Evolutionary conservation across 2,113 vertebrate genomes (phyloP), one percentile per base, ranked within the genome.

Genomic region (Caloenas nicobarica): DNA sequence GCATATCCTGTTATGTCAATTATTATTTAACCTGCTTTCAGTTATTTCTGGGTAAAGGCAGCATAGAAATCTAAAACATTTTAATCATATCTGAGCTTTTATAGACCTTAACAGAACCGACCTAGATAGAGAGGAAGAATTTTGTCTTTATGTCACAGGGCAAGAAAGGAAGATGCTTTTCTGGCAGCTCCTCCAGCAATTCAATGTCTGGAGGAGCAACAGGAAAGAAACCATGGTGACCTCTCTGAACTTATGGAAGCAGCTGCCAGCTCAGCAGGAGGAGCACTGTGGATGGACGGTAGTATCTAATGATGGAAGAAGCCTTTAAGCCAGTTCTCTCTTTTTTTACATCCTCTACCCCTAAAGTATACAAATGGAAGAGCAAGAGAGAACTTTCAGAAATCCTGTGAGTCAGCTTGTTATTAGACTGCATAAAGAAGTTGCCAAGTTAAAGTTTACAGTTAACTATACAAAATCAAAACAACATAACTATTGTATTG

Each of bases 231-330:
- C 83, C 83, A 72, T 21, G 53, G 83, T 93, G 95, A 97, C 96
- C 94, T 76, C 46, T 74, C 64, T 96, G 95, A 97, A 97, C 93
- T 91, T 78, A 26, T 34, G 79, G 88, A 93, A 96, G 76, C 96
- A 97, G 96, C 95, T 97, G 97, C 91, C 95, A 89, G 84, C 94
- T 96, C 93, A 92, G 95, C 94, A 94, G 86, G 64, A 94, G 86
- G 9, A 94, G 57, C 34, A 26, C 13, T 89, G 79, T 83, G 89
- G 88, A 86, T 57, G 64, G 91, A 66, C 86, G 86, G 44, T 64
- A 76, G 71, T 81, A 91, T 68, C 91, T 85, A 93, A 48, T 0
- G 0, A 40, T 78, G 69, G 77, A 95, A 94, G 77, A 92, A 94
- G 48, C 61, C 64, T 92, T 77, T 79, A 61, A 92, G 33, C 14